Evolutionary conservation across 2,888 invertebrate genomes (phyloP).

Genomic region (Danaus chrysippus): DNA sequence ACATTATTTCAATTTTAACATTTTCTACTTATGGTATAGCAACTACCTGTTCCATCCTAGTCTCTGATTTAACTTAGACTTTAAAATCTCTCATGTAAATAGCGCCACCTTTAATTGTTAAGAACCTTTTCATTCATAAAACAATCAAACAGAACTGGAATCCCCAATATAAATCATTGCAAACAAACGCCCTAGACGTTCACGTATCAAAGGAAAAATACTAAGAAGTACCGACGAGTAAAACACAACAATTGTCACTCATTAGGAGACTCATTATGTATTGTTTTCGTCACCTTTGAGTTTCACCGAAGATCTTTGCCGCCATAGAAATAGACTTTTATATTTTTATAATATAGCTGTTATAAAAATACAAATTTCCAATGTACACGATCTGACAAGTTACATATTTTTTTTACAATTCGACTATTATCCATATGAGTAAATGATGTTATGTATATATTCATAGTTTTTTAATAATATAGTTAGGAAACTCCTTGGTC

Average conservation of each 20-base stretch:
- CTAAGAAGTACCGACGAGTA: slow-evolving; percentile 37
- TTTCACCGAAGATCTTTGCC: slow-evolving; percentile 50
- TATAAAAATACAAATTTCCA: too few species aligned
- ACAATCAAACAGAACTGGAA: slow-evolving; percentile 4
- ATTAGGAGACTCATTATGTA: slow-evolving; percentile 66
- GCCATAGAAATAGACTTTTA: slow-evolving; percentile 33
- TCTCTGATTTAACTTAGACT: neutral
- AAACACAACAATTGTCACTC: slow-evolving; percentile 56
- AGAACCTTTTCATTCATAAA: neutral
- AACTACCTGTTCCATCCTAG: too few species aligned
- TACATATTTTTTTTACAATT: too few species aligned
- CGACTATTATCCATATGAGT: too few species aligned
- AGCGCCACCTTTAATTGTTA: neutral
- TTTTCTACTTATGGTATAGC: too few species aligned
- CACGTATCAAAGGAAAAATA: slow-evolving; percentile 26
- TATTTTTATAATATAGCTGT: neutral
- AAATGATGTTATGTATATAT: too few species aligned
- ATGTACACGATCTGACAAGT: too few species aligned
- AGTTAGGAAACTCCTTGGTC: too few species aligned
- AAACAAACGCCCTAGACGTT: slow-evolving; percentile 10
- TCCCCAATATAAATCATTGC: slow-evolving; percentile 8
- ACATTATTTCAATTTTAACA: too few species aligned
- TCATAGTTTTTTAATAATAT: too few species aligned
- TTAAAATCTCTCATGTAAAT: neutral
- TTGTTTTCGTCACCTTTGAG: slow-evolving; percentile 68